These are phyloP conservation scores for Ctenopoma kingsleyae DNA, from an alignment of 2,797 vertebrate species.

Conservation along the genomic window DNA sequence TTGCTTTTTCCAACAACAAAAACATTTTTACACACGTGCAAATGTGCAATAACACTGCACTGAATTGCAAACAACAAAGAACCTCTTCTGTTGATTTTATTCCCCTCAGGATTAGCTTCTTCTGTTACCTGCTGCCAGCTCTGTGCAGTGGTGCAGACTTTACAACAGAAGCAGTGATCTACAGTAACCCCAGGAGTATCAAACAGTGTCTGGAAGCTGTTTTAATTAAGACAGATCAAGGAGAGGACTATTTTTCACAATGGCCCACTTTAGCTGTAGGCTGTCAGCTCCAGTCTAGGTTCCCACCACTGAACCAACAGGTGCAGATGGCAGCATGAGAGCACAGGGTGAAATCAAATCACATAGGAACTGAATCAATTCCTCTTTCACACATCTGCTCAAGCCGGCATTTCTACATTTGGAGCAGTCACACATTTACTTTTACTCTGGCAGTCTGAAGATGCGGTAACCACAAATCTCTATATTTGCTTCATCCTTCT, in stretches of 20 bases:
- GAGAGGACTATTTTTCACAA: slow-evolving; percentile 7
- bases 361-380: background rate
- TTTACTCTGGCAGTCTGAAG: background rate
- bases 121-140: background rate
- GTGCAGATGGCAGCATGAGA: background rate
- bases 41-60: background rate
- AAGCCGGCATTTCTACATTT: too few species aligned
- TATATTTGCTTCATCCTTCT: background rate
- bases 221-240: slow-evolving; percentile 20
- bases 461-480: background rate
- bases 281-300: slow-evolving; percentile 10
- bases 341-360: background rate
- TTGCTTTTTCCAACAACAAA: background rate
- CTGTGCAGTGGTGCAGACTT: background rate
- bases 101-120: background rate
- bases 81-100: slow-evolving; percentile 9
- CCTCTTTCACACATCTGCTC: background rate
- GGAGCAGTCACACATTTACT: background rate
- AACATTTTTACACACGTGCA: background rate
- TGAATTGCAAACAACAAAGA: background rate
- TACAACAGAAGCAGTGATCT: background rate
- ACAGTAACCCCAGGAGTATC: background rate
- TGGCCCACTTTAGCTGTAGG: slow-evolving; percentile 6
- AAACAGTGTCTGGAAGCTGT: slow-evolving; percentile 3
- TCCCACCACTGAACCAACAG: background rate